Evolutionary conservation across 2,888 invertebrate species (phyloP).

Genomic region (Metopia argyrocephala): DNA sequence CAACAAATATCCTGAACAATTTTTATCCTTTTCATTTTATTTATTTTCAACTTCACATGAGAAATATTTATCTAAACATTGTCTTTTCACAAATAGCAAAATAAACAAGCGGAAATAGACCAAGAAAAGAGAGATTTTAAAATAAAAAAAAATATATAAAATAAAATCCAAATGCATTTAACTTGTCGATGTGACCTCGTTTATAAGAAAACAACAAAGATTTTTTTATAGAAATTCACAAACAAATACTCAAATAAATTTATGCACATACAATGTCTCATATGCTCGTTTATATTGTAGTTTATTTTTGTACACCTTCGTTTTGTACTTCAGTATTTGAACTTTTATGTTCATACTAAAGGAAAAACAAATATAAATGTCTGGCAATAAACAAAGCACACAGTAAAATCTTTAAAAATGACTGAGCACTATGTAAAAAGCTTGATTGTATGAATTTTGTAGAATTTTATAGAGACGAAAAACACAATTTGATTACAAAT

Average conservation of each 20-base stretch:
- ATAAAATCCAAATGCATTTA: conserved; percentile 37
- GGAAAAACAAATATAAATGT: conserved; percentile 3
- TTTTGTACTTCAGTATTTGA: background rate
- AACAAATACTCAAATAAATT: background rate
- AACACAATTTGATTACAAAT: too few species aligned
- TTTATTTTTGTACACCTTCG: background rate
- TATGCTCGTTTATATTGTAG: too few species aligned
- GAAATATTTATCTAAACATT: conserved; percentile 49
- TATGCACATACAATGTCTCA: background rate
- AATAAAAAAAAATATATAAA: background rate
- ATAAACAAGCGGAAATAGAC: conserved; percentile 57
- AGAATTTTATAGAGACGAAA: too few species aligned
- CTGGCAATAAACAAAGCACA: conserved; percentile 8
- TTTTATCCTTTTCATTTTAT: conserved; percentile 16
- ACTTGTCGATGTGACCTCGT: conserved; percentile 57
- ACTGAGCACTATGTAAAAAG: too few species aligned
- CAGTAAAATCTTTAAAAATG: too few species aligned
- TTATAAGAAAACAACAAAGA: conserved; percentile 29
- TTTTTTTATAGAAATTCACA: background rate
- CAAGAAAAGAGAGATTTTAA: background rate
- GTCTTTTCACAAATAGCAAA: conserved; percentile 53
- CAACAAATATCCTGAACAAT: conserved; percentile 43
- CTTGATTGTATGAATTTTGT: too few species aligned
- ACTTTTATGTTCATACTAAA: too few species aligned
- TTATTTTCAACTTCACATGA: conserved; percentile 19